phyloP scores from a whole-genome alignment of 2,797 vertebrate genomes.

The Avahi laniger region DNA sequence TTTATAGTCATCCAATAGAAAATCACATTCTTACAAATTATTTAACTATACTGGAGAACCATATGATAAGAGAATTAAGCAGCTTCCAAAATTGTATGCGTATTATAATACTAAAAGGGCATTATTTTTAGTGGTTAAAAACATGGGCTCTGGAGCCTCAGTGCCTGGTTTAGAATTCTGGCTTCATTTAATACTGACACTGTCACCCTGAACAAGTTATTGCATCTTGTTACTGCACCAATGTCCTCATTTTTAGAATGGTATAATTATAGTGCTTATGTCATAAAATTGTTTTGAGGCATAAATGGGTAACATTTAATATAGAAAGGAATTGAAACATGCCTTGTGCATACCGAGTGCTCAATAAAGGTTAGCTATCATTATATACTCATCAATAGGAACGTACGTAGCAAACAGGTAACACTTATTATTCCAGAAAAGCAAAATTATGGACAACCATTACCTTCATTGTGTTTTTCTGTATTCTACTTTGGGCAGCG shows the following conservation, averaged over 20 bases:
- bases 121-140: slow-evolving; percentile 13
- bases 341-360: neutral
- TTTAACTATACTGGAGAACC: neutral
- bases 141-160: neutral
- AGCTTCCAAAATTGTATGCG: neutral
- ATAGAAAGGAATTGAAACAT: neutral
- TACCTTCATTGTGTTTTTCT: neutral
- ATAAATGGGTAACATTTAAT: slow-evolving; percentile 42
- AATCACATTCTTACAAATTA: neutral
- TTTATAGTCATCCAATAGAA: neutral
- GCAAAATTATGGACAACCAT: neutral
- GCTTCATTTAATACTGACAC: neutral
- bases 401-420: neutral
- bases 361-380: slow-evolving; percentile 42
- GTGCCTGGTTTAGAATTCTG: slow-evolving; percentile 14
- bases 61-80: neutral
- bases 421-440: neutral
- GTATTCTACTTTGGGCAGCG: neutral
- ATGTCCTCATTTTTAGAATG: slow-evolving; percentile 42
- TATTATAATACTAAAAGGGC: neutral
- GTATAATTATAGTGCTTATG: slow-evolving; percentile 27
- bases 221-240: neutral
- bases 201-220: neutral
- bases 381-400: slow-evolving; percentile 11
- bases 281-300: slow-evolving; percentile 26